Evolutionary conservation across 2,888 invertebrate species (phyloP).

Genomic region (Leuctra nigra): DNA sequence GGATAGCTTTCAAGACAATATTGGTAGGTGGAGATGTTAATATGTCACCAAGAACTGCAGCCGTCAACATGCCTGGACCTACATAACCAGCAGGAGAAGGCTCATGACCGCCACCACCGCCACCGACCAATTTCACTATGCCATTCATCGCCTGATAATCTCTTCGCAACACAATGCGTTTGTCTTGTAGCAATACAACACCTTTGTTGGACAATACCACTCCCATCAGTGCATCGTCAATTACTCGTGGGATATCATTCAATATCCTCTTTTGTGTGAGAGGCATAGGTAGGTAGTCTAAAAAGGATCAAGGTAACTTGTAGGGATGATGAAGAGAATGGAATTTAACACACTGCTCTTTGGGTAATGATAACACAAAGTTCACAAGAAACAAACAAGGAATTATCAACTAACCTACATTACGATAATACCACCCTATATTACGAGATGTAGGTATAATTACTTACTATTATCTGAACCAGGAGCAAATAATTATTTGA

Average conservation of each 20-base stretch:
- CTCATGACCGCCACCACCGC: slow-evolving; percentile 52
- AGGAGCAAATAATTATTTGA: no score
- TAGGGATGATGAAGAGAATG: no score
- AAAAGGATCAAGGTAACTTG: no score
- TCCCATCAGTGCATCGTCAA: slow-evolving; percentile 24
- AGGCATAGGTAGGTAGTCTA: no score
- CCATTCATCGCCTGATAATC: slow-evolving; percentile 28
- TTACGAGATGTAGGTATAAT: no score
- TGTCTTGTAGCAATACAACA: slow-evolving; percentile 21
- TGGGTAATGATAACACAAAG: no score
- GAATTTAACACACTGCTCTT: no score
- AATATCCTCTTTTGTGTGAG: slow-evolving; percentile 19
- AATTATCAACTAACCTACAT: no score
- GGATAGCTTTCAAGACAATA: slow-evolving; percentile 19
- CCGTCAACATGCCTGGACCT: slow-evolving; percentile 47
- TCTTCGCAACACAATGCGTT: slow-evolving; percentile 27
- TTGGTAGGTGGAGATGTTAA: slow-evolving; percentile 21
- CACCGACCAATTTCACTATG: slow-evolving; percentile 38
- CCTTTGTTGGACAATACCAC: slow-evolving; percentile 20
- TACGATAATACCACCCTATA: no score
- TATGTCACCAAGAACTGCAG: slow-evolving; percentile 43
- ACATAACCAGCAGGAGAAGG: slow-evolving; percentile 44
- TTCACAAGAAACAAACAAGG: no score
- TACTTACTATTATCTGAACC: no score
- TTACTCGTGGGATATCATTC: slow-evolving; percentile 6